A percentile compares a stretch with the other conserved stretches of the same genome.
These are phyloP conservation scores for Microctonus hyperodae DNA, from an alignment of 2,888 invertebrate species.

Conservation along the genomic window DNA sequence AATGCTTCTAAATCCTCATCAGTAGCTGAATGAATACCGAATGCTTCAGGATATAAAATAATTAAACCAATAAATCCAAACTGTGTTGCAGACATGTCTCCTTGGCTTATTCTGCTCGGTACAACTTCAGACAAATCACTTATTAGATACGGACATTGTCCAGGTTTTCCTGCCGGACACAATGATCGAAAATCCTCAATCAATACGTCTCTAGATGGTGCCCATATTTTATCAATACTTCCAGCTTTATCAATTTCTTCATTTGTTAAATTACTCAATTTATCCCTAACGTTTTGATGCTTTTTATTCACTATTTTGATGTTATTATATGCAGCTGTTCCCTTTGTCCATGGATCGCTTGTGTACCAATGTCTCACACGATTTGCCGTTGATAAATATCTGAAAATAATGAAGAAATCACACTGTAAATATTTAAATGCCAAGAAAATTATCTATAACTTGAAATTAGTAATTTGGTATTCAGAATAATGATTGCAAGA, in stretches of 20 bases:
- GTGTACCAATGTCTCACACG: constrained; percentile 65
- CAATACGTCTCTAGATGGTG: constrained; percentile 37
- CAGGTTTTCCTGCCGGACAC: constrained; percentile 40
- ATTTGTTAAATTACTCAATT: constrained; percentile 41
- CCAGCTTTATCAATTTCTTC: constrained; percentile 41
- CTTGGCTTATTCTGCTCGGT: constrained; percentile 60
- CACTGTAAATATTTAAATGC: no score
- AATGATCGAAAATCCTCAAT: constrained; percentile 44
- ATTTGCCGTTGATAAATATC: constrained; percentile 63
- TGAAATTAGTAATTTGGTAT: no score
- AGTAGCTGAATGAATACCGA: constrained; percentile 58
- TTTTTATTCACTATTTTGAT: constrained; percentile 61
- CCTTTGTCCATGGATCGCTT: constrained; percentile 63
- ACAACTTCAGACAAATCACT: neutral
- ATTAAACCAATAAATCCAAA: constrained; percentile 65
- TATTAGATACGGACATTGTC: constrained; percentile 44
- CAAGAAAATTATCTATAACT: no score
- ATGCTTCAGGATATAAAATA: constrained; percentile 62
- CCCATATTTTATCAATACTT: constrained; percentile 43
- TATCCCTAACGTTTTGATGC: constrained; percentile 58
- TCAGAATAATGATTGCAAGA: no score
- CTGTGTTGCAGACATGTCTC: constrained; percentile 66
- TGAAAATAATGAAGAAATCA: constrained; percentile 12
- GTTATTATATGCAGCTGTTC: constrained; percentile 61
- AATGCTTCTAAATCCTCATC: constrained; percentile 65